Evolutionary conservation across 2,797 vertebrate species (phyloP), one percentile per base, ranked within the genome.

Genomic region (Lutjanus campechanus): DNA sequence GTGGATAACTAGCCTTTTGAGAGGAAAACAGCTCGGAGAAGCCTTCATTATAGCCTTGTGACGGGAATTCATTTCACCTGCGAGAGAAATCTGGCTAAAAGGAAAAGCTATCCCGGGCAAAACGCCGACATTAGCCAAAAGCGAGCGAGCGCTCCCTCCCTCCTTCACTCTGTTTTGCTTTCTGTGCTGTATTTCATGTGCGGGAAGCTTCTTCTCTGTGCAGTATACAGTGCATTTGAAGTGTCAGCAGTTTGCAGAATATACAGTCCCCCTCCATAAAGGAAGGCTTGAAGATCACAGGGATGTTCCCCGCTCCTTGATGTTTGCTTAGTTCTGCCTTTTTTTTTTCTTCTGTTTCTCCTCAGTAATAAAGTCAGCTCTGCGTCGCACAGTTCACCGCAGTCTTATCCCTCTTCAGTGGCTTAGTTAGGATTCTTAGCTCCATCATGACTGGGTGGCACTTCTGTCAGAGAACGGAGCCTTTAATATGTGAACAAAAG

Each of bases 211-310:
- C 59, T 73, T 25, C 49, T 49, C 19, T 60, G n/a, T 54, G 55
- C 66, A 62, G 59, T 29, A 25, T 51, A 63, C 71, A 62, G 79
- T 51, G 76, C 59, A 74, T 83, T 69, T 72, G 79, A 79, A 16
- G 80, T 76, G 89, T 91, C 89, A 91, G 90, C 91, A 91, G 58
- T 90, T 90, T 92, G 76, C 56, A 76, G 77, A 82, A 72, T 77
- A 77, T 84, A 79, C 80, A 86, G 82, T 79, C 69, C 81, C 43
- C 29, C 51, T 73, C 61, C 61, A 74, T 81, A 80, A 85, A 82
- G 73, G 68, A 73, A 54, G 72, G 80, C 70, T 86, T 58, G 73
- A 65, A 89, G 88, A 93, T 90, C 89, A 88, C 84, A 91, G 55
- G 77, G 79, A 81, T 53, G 46, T 40, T 73, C 64, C 69, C 56